Evolutionary conservation across 2,888 invertebrate genomes (phyloP), one percentile per base, ranked within the genome.

Genomic region (Rugalucina vietnamica): DNA sequence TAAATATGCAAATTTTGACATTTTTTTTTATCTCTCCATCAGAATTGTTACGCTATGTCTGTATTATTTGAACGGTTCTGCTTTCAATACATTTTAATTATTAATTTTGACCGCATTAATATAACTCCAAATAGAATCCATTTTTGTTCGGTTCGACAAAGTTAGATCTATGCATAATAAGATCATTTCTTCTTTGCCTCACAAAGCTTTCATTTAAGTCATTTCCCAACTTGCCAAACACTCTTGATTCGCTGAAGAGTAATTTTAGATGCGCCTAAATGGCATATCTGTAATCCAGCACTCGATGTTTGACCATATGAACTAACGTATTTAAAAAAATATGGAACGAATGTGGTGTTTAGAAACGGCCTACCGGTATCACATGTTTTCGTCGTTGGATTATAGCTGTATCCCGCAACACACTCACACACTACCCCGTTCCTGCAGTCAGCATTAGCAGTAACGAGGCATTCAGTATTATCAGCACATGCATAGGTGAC

Each of bases 361-460:
- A 21, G n/a, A 18, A 12, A 18, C 54, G n/a, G 24, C 65, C 27
- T 72, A 72, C 72, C 72, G 18, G 18, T 24, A 43, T 43, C 43
- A n/a, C 72, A 72, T 4, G 72, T 72, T 24, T 49, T 49, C 1
- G 39, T 72, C 1, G 39, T 14, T 24, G 72, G 72, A 29, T 72
- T 72, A 24, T n/a, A 72, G n/a, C 72, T 72, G 72, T 72, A 72
- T 2, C 72, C 72, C 1, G 72, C 72, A 10, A 27, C 34, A 43
- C 72, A 72, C 39, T 72, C 72, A 72, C 72, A 72, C 5, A 24
- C 37, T 1, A 29, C 18, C 8, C 14, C 14, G 29, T 72, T 72
- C 14, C 72, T 24, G 18, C 72, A 72, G 24, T 72, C 72, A 1
- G 65, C 1, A 18, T 49, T 43, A n/a, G 27, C 1, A 4, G 37